Base-by-base conservation (phyloP, 2,113 vertebrate species). In the Solea senegalensis region DNA sequence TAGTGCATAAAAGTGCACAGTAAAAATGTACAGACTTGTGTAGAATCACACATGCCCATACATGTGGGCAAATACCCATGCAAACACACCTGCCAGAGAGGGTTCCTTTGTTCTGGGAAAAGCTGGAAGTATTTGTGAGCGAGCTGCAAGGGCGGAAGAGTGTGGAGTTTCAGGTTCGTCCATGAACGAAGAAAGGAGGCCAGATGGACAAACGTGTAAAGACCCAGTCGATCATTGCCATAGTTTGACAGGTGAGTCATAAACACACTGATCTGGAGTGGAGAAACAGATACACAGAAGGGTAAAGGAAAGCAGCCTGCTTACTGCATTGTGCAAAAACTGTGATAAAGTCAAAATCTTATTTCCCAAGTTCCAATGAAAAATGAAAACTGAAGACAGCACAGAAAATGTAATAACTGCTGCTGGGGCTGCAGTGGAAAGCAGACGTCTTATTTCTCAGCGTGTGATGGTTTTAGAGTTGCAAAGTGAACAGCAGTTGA, bases 211-310 rank as follows among this genome's bases (percentile, higher is more conserved):
- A 99, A 99, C 0, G 97, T 98, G 85, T 99, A 98, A 4, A 97
- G 88, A 7, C 97, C 97, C 87, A 99, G 91, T 7, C 95, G 96
- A 77, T 99, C 98, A 0, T 99, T 99, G 12, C 97, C 98, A 0
- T 99, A 99, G 90, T 99, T 99, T 1, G 97, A 98, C 80, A 99
- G 84, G 89, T 99, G 97, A 4, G 97, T 99, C 97, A 99, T 99
- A 88, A 98, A 99, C 91, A 99, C 96, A 88, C 96, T 98, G 59
- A 99, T 96, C 97, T 98, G 65, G 27, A 27, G 72, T 27, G 74
- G 50, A 71, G 58, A 66, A 69, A 71, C 13, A 57, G 58, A 52
- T 65, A 9, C 52, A 69, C 56, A 8, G 2, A 27, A 41, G 10
- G 15, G 39, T 21, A 21, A 49, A 16, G 73, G 16, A 40, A 4